Percentiles rank a stretch among this genome's conserved stretches.
These are phyloP conservation scores for Zosterops hypoxanthus DNA, from an alignment of 2,113 vertebrate genomes.

Conservation along the genomic window DNA sequence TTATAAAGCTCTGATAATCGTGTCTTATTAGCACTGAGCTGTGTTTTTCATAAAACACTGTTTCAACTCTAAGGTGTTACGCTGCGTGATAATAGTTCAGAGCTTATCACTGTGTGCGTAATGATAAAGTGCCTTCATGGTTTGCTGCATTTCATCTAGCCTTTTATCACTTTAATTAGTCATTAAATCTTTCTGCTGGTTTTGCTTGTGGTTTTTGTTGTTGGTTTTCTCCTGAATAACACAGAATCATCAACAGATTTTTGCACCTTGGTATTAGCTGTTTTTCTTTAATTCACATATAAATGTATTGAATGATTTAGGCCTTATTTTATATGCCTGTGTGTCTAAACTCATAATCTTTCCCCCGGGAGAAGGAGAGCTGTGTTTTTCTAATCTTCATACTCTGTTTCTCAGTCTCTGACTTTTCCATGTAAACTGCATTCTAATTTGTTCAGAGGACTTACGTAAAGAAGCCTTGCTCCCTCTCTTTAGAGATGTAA, in stretches of 20 bases:
- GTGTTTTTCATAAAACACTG: not conserved
- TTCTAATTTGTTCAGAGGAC: not conserved
- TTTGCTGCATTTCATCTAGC: not conserved
- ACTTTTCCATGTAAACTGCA: not conserved
- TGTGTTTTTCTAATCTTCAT: not conserved
- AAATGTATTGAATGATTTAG: not conserved
- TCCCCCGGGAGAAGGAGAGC: not conserved
- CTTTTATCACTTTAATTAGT: not conserved
- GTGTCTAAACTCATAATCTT: not conserved
- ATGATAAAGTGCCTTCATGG: not conserved
- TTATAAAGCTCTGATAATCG: not conserved
- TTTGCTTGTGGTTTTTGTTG: not conserved
- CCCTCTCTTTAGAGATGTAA: not conserved
- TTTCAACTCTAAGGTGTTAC: not conserved
- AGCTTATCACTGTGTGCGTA: not conserved
- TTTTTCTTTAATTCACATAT: not conserved
- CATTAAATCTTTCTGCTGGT: not conserved
- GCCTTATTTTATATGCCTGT: not conserved
- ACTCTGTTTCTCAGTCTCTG: not conserved
- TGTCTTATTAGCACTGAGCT: not conserved
- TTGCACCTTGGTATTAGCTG: not conserved
- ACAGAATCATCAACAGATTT: not conserved
- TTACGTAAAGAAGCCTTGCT: not conserved
- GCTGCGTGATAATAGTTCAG: not conserved
- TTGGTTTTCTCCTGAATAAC: not conserved